A percentile compares a stretch with the other conserved stretches of the same genome.
These are phyloP conservation scores for Anser brachyrhynchus DNA, from an alignment of 2,113 vertebrate species.

Conservation along the genomic window DNA sequence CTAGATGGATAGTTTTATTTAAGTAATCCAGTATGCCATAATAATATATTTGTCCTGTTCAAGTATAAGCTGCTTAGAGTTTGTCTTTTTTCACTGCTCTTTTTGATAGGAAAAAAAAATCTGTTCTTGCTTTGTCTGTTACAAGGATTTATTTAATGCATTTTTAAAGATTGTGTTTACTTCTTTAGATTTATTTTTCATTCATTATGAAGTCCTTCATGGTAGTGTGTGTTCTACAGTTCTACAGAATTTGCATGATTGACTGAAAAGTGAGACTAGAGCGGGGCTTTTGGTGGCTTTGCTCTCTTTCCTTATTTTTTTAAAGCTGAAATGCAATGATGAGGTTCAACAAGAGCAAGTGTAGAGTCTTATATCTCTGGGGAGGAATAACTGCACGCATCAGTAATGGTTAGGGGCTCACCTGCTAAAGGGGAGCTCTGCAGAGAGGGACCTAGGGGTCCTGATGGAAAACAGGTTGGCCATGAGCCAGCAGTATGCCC, in stretches of 20 bases:
- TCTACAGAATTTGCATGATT: not conserved
- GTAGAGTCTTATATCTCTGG: too few species aligned
- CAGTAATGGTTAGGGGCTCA: too few species aligned
- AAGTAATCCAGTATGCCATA: not conserved
- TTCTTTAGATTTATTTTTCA: not conserved
- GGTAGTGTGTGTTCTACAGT: not conserved
- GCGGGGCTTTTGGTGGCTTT: not conserved
- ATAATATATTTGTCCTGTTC: not conserved
- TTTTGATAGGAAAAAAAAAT: not conserved
- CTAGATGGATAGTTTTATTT: not conserved
- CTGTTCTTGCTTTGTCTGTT: not conserved
- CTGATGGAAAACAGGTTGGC: too few species aligned
- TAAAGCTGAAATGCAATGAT: not conserved
- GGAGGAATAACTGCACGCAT: too few species aligned
- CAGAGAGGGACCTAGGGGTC: too few species aligned
- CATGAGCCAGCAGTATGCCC: too few species aligned
- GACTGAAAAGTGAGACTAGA: not conserved
- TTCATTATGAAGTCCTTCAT: fast-evolving
- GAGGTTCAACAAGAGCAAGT: too few species aligned
- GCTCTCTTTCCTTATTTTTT: not conserved
- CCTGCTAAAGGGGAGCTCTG: too few species aligned
- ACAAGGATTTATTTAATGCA: not conserved
- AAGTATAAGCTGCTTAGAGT: not conserved
- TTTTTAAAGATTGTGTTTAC: not conserved
- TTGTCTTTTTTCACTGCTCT: not conserved